These are phyloP conservation scores for Leptopterna dolabrata DNA, from an alignment of 2,888 invertebrate genomes.

Conservation along the genomic window DNA sequence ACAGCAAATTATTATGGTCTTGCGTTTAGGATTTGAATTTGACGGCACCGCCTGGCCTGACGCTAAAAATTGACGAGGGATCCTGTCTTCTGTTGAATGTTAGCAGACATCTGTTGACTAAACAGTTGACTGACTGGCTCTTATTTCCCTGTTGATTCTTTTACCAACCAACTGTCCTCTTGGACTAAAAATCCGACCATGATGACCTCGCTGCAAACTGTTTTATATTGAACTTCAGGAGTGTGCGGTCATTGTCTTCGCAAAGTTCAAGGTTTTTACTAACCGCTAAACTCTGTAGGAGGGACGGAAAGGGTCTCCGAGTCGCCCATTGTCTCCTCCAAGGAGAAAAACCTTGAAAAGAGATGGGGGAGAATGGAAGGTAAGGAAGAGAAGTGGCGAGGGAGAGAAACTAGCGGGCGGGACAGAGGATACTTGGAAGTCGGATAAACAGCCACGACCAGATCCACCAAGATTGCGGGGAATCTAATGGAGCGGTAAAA, in stretches of 20 bases:
- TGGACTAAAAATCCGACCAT: not conserved
- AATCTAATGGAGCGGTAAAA: conserved; percentile 30
- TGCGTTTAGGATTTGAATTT: too few relatives aligned
- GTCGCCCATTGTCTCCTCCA: not conserved
- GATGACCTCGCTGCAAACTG: conserved; percentile 1
- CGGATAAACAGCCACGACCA: conserved; percentile 10
- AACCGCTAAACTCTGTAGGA: not conserved
- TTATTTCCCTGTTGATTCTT: too few relatives aligned
- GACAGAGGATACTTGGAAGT: conserved; percentile 13
- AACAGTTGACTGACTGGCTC: too few relatives aligned
- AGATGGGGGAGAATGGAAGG: not conserved
- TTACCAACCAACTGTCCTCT: too few relatives aligned
- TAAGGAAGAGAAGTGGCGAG: not conserved
- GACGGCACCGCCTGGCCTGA: too few relatives aligned
- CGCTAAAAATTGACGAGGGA: too few relatives aligned
- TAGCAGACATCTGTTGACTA: too few relatives aligned
- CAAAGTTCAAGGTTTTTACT: conserved; percentile 22
- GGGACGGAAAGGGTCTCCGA: not conserved
- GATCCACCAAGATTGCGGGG: conserved; percentile 25
- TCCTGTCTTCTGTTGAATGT: too few relatives aligned
- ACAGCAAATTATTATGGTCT: too few relatives aligned
- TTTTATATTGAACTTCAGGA: not conserved
- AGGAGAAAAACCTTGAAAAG: not conserved
- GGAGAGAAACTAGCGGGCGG: not conserved
- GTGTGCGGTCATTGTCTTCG: conserved; percentile 12